Base-by-base conservation (phyloP, 2,888 invertebrate species). In the Onthophagus sagittarius region DNA sequence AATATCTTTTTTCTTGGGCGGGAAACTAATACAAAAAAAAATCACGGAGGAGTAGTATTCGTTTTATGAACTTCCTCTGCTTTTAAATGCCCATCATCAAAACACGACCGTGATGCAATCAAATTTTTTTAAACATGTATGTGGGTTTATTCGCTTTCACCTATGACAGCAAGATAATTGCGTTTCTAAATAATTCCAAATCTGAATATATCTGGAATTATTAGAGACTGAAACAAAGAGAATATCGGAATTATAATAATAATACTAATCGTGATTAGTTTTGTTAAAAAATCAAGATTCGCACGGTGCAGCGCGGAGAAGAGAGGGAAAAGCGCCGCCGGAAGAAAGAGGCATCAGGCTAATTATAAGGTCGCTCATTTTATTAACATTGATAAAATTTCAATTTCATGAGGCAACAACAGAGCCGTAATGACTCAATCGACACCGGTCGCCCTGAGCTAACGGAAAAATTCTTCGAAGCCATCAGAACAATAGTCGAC, bases 381-480 rank as follows among this genome's bases (percentile, higher is more conserved):
- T 67, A 67, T 31, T 31, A 67, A 67, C 32, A 67, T 67, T 67
- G 67, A 67, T 67, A 67, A 67, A 67, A 67, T 67, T 67, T 67
- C 67, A 67, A 67, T 67, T 67, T 67, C 67, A 67, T 67, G 67
- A 67, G 32, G 67, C 31, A 67, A 67, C 67, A 63, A 63, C 15
- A 67, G 23, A 23, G 32, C 13, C 32, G 31, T 67, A 67, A 67
- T 67, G 67, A 67, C 67, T 67, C 67, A 67, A 67, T 67, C 67
- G 67, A n/a, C n/a, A 23, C 67, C 32, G 31, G 67, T 15, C 23
- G 23, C 64, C 15, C 64, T 23, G 64, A 64, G 14, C 67, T 11
- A 67, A 53, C 39, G 39, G 39, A 53, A 53, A 72, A 72, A 72
- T 72, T 72, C 69, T 69, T 72, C 69, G 39, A 53, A 53, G 39